These are phyloP conservation scores for Furnarius figulus DNA, from an alignment of 2,113 vertebrate genomes.

Conservation along the genomic window DNA sequence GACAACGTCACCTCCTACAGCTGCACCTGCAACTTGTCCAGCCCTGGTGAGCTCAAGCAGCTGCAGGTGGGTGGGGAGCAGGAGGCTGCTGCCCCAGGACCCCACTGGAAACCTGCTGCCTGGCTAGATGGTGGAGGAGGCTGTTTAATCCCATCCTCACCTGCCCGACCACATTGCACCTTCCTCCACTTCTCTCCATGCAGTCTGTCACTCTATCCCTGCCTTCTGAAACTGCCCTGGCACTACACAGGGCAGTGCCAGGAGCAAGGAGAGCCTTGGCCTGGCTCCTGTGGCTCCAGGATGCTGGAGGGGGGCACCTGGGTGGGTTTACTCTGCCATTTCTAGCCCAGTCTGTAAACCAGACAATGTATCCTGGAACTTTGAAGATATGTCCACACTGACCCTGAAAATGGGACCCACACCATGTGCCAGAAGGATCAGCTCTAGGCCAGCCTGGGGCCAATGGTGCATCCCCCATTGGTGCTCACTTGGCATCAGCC, in stretches of 20 bases:
- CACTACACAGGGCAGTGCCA: not conserved
- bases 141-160: not conserved
- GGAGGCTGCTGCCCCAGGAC: not conserved
- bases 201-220: not conserved
- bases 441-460: not conserved
- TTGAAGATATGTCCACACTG: not conserved
- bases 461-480: rapidly evolving
- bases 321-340: not conserved
- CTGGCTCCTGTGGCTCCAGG: rapidly evolving
- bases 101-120: not conserved
- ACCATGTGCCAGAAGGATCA: not conserved
- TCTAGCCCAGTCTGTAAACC: not conserved
- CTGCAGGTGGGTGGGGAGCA: not conserved
- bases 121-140: not conserved
- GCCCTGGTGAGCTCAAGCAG: not conserved
- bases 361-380: not conserved
- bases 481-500: not conserved
- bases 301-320: not conserved
- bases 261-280: not conserved
- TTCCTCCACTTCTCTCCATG: not conserved
- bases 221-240: not conserved
- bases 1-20: conserved; percentile 61
- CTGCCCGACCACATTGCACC: not conserved
- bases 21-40: conserved; percentile 71
- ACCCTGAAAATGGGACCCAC: not conserved